Evolutionary conservation across 35 echinoderm and acorn worm species (phyloP).

Genomic region (Eucidaris tribuloides): DNA sequence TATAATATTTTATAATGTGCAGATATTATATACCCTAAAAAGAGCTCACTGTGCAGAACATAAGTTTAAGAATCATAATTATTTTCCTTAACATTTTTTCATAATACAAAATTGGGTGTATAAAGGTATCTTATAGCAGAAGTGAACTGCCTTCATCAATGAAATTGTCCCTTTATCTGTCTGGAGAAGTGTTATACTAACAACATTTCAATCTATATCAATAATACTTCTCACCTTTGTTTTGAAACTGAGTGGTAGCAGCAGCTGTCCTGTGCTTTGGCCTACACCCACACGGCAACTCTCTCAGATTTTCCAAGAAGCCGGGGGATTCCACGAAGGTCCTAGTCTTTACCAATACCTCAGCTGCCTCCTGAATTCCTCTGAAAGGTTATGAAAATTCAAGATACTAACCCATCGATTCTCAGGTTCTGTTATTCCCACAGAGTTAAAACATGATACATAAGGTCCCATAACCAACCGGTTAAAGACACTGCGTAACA

Average conservation of each 20-base stretch:
- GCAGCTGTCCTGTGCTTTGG: conserved; percentile 24
- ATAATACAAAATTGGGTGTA: background rate
- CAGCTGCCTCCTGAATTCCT: conserved; percentile 23
- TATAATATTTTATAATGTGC: no score
- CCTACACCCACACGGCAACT: conserved; percentile 82
- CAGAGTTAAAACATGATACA: no score
- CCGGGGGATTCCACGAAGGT: background rate
- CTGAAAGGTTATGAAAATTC: no score
- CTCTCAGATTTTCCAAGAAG: conserved; percentile 70
- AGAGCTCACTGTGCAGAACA: no score
- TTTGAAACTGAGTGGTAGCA: background rate
- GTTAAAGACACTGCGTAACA: no score
- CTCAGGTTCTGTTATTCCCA: no score
- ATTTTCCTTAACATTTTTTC: background rate
- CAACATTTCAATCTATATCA: background rate
- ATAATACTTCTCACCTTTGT: background rate
- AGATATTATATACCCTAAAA: no score
- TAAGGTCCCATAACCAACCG: no score
- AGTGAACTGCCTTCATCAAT: background rate
- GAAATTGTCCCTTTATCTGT: background rate
- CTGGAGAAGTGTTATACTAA: background rate
- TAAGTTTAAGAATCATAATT: background rate
- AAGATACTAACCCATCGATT: no score
- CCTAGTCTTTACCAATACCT: conserved; percentile 1
- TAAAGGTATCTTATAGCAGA: background rate